Evolutionary conservation across 2,113 vertebrate genomes (phyloP).

Genomic region (Tonatia bakeri): DNA sequence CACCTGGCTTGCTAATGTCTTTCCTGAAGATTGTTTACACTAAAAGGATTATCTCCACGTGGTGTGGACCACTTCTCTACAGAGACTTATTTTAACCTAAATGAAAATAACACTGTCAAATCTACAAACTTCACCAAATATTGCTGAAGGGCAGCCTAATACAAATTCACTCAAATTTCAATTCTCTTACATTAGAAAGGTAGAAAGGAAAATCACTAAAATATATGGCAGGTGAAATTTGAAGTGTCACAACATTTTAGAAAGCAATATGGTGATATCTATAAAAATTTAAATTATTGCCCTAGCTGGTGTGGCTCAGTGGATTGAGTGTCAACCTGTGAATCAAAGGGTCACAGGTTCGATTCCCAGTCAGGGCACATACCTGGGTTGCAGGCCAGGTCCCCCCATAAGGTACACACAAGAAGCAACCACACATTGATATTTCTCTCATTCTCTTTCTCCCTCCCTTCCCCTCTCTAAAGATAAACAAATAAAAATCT

Average conservation of each 20-base stretch:
- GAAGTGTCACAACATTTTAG: not conserved
- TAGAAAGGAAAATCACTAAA: not conserved
- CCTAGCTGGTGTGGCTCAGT: no score
- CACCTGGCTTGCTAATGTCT: not conserved
- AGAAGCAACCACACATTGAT: no score
- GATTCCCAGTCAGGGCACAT: no score
- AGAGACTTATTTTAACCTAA: not conserved
- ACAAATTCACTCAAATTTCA: not conserved
- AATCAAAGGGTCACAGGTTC: no score
- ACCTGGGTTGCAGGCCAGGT: no score
- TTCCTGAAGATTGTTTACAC: not conserved
- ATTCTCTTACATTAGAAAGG: not conserved
- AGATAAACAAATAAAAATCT: no score
- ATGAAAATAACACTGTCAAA: not conserved
- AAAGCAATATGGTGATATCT: not conserved
- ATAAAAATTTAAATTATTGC: not conserved
- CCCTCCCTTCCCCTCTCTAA: no score
- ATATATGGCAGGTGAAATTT: not conserved
- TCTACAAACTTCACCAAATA: not conserved
- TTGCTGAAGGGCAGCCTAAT: not conserved
- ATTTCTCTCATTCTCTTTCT: no score
- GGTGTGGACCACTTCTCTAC: not conserved
- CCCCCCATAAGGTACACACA: no score
- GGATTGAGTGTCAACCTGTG: no score
- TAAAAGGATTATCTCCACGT: not conserved